Conservation (phyloP, 2,888 invertebrate genomes). For the Hyppa rectilinea region DNA sequence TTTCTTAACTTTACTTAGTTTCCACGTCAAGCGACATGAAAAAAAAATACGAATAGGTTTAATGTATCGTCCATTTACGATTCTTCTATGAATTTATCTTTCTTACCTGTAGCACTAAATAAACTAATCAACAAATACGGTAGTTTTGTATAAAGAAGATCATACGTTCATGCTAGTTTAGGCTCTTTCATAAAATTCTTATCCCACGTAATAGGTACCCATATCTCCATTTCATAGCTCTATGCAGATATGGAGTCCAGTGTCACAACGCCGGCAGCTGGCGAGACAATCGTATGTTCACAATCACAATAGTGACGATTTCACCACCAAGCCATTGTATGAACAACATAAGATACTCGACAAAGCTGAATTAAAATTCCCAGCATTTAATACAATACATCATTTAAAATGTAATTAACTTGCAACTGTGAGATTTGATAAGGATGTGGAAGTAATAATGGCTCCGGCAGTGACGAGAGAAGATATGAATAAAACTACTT, state of each 20-base stretch:
- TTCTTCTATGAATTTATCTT: background rate
- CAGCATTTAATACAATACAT: slow-evolving; percentile 46
- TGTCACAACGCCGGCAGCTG: slow-evolving; percentile 52
- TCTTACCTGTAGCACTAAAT: background rate
- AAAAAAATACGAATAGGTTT: background rate
- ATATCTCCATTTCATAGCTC: slow-evolving; percentile 3
- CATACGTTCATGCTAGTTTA: background rate
- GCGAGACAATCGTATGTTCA: slow-evolving; percentile 57
- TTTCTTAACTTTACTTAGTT: background rate
- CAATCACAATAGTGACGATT: slow-evolving; percentile 71
- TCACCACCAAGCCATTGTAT: slow-evolving; percentile 70
- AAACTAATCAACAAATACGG: background rate
- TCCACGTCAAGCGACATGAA: background rate
- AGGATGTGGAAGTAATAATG: slow-evolving; percentile 22
- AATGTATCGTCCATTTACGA: background rate
- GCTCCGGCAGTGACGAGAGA: background rate
- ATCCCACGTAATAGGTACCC: slow-evolving; percentile 41
- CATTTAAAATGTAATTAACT: slow-evolving; percentile 36
- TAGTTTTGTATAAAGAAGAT: background rate
- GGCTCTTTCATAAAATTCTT: slow-evolving; percentile 12
- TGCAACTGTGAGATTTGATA: slow-evolving; percentile 32
- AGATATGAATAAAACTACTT: background rate
- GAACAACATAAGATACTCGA: slow-evolving; percentile 48
- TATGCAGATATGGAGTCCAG: slow-evolving; percentile 22
- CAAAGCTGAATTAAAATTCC: slow-evolving; percentile 49